Conservation (phyloP, 1,140 invertebrate genomes). For the Drosophila albomicans region DNA sequence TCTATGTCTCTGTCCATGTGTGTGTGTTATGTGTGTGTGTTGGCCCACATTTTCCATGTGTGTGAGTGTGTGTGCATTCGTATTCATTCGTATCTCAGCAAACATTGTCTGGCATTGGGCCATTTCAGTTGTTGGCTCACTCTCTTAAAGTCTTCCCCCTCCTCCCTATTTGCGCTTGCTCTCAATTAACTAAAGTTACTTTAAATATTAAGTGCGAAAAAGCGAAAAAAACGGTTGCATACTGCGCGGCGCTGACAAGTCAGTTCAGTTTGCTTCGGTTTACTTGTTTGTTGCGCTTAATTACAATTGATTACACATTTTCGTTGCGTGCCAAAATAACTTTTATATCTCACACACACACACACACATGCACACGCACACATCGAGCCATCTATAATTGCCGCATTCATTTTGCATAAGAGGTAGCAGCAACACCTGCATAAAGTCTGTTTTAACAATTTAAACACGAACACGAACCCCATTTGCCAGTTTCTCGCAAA, state of each 20-base stretch:
- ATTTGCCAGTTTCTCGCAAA: slow-evolving; percentile 37
- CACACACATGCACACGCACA: not conserved
- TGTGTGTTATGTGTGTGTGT: slow-evolving; percentile 1
- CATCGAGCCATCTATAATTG: slow-evolving; percentile 33
- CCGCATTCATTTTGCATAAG: slow-evolving; percentile 30
- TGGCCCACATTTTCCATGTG: slow-evolving; percentile 43
- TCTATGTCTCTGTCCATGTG: slow-evolving; percentile 45
- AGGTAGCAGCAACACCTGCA: slow-evolving; percentile 50
- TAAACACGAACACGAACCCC: slow-evolving; percentile 59
- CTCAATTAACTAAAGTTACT: slow-evolving; percentile 41
- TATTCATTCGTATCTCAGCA: slow-evolving; percentile 14
- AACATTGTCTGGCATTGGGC: slow-evolving; percentile 40
- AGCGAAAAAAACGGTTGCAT: slow-evolving; percentile 40
- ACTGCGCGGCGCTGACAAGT: slow-evolving; percentile 24
- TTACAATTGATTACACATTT: slow-evolving; percentile 50
- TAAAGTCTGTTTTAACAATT: slow-evolving; percentile 67
- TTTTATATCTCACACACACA: slow-evolving; percentile 9
- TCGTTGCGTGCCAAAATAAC: slow-evolving; percentile 36
- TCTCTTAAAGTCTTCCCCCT: slow-evolving; percentile 20
- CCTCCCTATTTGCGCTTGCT: not conserved
- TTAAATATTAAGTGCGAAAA: slow-evolving; percentile 6
- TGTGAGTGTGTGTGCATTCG: slow-evolving; percentile 10
- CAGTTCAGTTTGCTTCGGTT: slow-evolving; percentile 15
- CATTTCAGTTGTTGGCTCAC: slow-evolving; percentile 27
- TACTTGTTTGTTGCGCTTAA: slow-evolving; percentile 19